Evolutionary conservation across 1,140 invertebrate species (phyloP), one percentile per base, ranked within the genome.

Genomic region (Steinernema feltiae): DNA sequence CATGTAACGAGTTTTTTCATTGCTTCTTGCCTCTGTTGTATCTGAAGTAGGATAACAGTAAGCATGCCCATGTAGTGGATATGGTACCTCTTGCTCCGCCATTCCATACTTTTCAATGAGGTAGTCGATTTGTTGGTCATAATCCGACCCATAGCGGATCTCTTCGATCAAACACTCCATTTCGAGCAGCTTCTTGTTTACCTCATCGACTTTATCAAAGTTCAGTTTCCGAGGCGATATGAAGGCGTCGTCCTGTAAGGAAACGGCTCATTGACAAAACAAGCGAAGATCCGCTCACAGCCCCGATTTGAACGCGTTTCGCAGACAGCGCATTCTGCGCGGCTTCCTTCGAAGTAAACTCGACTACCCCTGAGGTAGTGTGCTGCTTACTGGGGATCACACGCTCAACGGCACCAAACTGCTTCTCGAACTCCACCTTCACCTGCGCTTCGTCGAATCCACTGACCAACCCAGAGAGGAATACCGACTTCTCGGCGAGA

Each of bases 331-430:
- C 73, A 12, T 31, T 75, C 27, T 75, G 30, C 3, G 74, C 74
- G 32, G 74, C 74, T 32, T 71, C 32, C 29, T 76, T 48, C 12
- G 73, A 30, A 27, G 30, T 30, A 30, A 76, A 76, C 21, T 77
- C 74, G 27, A 76, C 72, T 15, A 76, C 46, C n/a, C 29, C 74
- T 18, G 46, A 76, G 18, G 30, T 17, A 7, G 15, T 21, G 15
- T 24, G 3, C 72, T 76, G 30, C 27, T 29, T 29, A 29, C 72
- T 71, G n/a, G 27, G 35, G 27, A 73, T 30, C 24, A 76, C 63
- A 18, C 74, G 18, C 7, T 74, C 32, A 3, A 76, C 46, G 1
- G 27, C 15, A 7, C 74, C 74, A 29, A 76, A 76, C 73, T 75
- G 72, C 72, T 30, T 69, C 72, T 48, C 41, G 18, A 48, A 12